These are phyloP conservation scores for Sebastolobus alascanus DNA, from an alignment of 2,797 vertebrate genomes.

Conservation along the genomic window DNA sequence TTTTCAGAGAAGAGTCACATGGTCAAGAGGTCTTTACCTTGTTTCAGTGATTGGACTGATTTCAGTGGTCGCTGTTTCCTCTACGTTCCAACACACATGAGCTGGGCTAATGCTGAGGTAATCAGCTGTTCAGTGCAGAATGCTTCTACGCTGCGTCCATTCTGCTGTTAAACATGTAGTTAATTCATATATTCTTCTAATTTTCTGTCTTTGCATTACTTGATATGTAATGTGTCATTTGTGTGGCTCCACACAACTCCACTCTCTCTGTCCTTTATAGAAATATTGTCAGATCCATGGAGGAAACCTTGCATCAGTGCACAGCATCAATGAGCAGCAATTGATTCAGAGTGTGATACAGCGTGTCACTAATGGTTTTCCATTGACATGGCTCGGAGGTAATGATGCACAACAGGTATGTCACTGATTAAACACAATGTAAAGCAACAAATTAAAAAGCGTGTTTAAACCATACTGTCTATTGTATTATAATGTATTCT, in stretches of 20 bases:
- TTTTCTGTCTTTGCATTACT: too few species aligned
- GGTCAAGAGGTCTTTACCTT: background rate
- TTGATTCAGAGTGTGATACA: background rate
- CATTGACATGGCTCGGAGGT: background rate
- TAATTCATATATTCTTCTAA: background rate
- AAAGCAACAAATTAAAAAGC: too few species aligned
- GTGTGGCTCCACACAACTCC: too few species aligned
- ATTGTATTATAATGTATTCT: too few species aligned
- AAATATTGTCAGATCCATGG: background rate
- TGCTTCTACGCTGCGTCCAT: too few species aligned
- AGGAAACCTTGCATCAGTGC: background rate
- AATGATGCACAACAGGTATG: background rate
- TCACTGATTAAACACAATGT: background rate
- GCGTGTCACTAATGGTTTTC: accelerated
- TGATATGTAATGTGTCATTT: too few species aligned
- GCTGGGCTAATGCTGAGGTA: background rate
- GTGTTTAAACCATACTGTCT: too few species aligned
- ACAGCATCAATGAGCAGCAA: background rate
- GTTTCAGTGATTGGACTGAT: background rate
- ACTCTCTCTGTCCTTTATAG: background rate
- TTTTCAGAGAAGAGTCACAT: background rate
- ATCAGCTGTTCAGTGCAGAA: background rate
- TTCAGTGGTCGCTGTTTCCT: background rate
- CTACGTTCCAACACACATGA: background rate
- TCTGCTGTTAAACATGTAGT: background rate